Conservation (phyloP, 2,888 invertebrate species). For the Lumbricus terrestris region DNA sequence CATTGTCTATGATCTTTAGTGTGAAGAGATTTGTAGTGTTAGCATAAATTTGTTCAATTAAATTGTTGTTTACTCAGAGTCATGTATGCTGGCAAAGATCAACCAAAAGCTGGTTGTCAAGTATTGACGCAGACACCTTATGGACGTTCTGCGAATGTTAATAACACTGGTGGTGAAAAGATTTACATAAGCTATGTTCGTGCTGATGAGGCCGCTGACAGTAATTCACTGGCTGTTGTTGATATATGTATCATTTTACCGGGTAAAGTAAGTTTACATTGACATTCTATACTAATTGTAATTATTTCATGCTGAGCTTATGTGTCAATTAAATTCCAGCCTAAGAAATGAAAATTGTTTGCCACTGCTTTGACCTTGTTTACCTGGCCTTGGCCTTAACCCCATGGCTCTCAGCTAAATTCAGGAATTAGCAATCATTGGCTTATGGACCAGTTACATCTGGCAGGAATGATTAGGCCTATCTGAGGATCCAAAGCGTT, state of each 20-base stretch:
- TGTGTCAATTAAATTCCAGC: background rate
- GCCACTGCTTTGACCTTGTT: background rate
- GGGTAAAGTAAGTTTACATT: conserved; percentile 12
- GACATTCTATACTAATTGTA: background rate
- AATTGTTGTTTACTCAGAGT: conserved; percentile 7
- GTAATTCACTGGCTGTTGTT: conserved; percentile 25
- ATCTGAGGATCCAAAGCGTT: too few relatives aligned
- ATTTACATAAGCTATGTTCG: conserved; percentile 23
- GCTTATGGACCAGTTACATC: too few relatives aligned
- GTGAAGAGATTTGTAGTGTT: background rate
- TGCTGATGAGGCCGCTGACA: conserved; percentile 22
- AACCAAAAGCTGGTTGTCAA: background rate
- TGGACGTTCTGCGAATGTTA: conserved; percentile 25
- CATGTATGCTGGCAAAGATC: background rate
- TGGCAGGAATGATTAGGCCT: too few relatives aligned
- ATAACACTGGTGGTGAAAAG: conserved; percentile 21
- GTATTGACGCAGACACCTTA: conserved; percentile 21
- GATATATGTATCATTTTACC: conserved; percentile 26
- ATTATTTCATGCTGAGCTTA: background rate
- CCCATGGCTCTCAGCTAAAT: background rate
- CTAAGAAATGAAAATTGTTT: background rate
- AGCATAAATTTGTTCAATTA: background rate
- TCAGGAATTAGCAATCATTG: too few relatives aligned
- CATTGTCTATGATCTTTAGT: too few relatives aligned
- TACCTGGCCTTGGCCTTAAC: too few relatives aligned